Conservation (phyloP, 2,113 vertebrate species). For the Hippocampus mohnikei region DNA sequence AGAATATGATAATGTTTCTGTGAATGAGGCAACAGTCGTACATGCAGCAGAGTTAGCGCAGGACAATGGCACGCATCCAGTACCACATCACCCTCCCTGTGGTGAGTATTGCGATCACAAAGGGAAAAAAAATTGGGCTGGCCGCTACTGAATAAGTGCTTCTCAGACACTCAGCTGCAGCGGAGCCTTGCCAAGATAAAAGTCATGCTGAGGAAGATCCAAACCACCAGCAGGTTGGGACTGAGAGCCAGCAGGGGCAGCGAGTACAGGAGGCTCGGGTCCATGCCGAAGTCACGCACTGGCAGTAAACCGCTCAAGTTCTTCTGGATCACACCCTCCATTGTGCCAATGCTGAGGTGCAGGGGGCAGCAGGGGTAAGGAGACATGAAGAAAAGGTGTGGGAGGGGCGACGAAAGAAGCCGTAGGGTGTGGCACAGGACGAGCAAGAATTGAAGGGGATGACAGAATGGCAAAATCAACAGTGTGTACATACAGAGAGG, state of each 20-base stretch:
- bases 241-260: slow-evolving; percentile 94
- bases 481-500: slow-evolving; percentile 20
- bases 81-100: slow-evolving; percentile 2
- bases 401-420: neutral
- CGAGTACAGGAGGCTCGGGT: slow-evolving; percentile 96
- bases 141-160: neutral
- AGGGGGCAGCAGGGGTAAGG: neutral
- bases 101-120: neutral
- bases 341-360: slow-evolving; percentile 92
- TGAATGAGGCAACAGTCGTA: slow-evolving; percentile 1
- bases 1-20: neutral
- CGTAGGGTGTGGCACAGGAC: neutral
- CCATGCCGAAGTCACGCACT: slow-evolving; percentile 92
- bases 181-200: slow-evolving; percentile 94
- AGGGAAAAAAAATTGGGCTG: too few relatives aligned
- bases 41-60: slow-evolving; percentile 20
- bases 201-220: slow-evolving; percentile 94
- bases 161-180: slow-evolving; percentile 81
- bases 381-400: slow-evolving; percentile 12
- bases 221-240: slow-evolving; percentile 97
- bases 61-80: slow-evolving; percentile 38
- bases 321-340: slow-evolving; percentile 99
- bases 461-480: slow-evolving; percentile 17
- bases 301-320: slow-evolving; percentile 97
- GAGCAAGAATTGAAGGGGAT: neutral